Conservation (phyloP, 1,140 invertebrate genomes). For the Tyrophagus putrescentiae region DNA sequence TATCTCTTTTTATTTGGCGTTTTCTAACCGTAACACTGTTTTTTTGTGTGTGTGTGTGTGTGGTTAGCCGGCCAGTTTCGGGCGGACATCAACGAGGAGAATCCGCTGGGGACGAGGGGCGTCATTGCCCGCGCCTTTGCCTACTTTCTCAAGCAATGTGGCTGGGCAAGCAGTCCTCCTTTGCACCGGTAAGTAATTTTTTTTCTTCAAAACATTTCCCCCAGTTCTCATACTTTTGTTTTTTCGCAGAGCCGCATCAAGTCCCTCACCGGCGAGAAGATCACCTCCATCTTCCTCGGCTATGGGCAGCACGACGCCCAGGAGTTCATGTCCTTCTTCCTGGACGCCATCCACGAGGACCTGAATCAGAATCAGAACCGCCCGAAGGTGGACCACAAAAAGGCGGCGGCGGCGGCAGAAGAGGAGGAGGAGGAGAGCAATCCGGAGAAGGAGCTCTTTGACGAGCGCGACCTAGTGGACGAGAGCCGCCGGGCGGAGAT, state of each 20-base stretch:
- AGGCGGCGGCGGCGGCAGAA: too few relatives aligned
- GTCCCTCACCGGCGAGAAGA: constrained; percentile 38
- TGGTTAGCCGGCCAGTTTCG: constrained; percentile 22
- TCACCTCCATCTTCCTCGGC: constrained; percentile 38
- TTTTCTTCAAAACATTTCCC: too few relatives aligned
- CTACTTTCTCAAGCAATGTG: constrained; percentile 34
- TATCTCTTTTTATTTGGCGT: constrained; percentile 14
- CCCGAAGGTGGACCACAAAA: constrained; percentile 28
- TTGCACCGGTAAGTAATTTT: too few relatives aligned
- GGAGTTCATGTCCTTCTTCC: constrained; percentile 42
- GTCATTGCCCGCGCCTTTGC: constrained; percentile 36
- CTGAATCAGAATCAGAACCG: constrained; percentile 31
- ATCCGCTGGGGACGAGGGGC: constrained; percentile 35
- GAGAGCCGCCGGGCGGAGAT: constrained; percentile 25
- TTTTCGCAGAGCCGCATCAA: constrained; percentile 38
- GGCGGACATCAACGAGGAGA: constrained; percentile 34
- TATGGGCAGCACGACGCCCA: constrained; percentile 45
- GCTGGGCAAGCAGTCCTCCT: constrained; percentile 33
- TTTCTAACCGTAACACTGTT: not conserved
- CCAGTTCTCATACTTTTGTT: too few relatives aligned
- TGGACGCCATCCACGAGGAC: constrained; percentile 42
- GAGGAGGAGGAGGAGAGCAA: constrained; percentile 25
- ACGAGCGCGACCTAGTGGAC: constrained; percentile 21
- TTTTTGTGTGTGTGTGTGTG: constrained; percentile 5
- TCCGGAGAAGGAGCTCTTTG: constrained; percentile 17